Conservation (phyloP, 2,113 vertebrate genomes). For the Bujurquina vittata region DNA sequence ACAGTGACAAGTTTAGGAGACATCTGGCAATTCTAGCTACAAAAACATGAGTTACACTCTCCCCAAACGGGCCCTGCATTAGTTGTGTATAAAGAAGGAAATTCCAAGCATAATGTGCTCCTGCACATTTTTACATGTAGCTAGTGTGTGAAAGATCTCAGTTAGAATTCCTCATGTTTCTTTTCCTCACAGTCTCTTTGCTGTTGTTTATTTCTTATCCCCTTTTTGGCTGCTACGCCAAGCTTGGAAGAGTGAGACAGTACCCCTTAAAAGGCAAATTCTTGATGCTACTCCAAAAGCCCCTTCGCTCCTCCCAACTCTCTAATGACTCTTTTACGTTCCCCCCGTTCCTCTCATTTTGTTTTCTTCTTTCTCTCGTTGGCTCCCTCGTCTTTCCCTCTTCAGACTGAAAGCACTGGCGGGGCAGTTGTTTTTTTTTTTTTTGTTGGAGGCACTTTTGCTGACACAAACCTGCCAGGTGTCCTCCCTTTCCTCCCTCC, state of each 20-base stretch:
- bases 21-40: background rate
- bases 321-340: conserved; percentile 36
- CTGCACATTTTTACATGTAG: background rate
- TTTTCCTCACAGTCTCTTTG: conserved; percentile 4
- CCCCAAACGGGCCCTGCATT: background rate
- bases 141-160: background rate
- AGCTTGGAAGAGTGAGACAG: conserved; percentile 63
- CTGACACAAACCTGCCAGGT: conserved; percentile 56
- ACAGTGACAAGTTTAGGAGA: background rate
- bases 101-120: background rate
- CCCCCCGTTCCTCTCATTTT: conserved; percentile 24
- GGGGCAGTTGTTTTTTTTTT: background rate
- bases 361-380: conserved; percentile 14
- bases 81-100: background rate
- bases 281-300: conserved; percentile 71
- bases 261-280: conserved; percentile 83
- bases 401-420: background rate
- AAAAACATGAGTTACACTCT: background rate
- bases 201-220: conserved; percentile 64
- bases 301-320: conserved; percentile 23
- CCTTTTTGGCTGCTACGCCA: conserved; percentile 36
- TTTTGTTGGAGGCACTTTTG: conserved; percentile 37
- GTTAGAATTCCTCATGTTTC: background rate
- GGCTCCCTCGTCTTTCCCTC: background rate
- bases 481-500: conserved; percentile 23